Conservation (phyloP, 2,113 vertebrate genomes). For the Semicossyphus pulcher region DNA sequence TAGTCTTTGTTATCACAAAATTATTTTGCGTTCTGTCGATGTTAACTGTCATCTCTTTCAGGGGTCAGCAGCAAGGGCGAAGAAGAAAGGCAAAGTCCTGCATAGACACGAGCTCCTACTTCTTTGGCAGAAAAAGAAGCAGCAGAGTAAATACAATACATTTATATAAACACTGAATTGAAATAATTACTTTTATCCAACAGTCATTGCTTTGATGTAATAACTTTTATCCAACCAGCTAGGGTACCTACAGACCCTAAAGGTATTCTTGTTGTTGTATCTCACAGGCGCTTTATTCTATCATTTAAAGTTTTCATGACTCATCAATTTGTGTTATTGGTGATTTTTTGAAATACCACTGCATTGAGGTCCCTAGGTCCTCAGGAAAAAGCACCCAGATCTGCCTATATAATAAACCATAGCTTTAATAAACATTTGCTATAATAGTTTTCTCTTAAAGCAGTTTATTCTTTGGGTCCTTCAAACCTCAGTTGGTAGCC, state of each 20-base stretch:
- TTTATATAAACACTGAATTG: neutral
- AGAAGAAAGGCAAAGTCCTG: constrained; percentile 90
- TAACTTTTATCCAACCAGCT: too few relatives aligned
- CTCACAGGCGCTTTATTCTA: neutral
- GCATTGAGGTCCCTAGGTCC: too few relatives aligned
- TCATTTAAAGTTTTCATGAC: neutral
- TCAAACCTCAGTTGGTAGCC: too few relatives aligned
- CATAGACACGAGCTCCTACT: constrained; percentile 85
- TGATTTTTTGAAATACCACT: too few relatives aligned
- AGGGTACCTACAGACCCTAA: too few relatives aligned
- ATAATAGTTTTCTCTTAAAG: too few relatives aligned
- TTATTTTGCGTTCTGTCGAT: neutral
- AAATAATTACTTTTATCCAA: neutral
- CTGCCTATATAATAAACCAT: too few relatives aligned
- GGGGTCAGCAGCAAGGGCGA: constrained; percentile 89
- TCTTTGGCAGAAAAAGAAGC: constrained; percentile 93
- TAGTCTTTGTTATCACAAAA: neutral
- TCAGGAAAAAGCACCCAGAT: too few relatives aligned
- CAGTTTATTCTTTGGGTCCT: too few relatives aligned
- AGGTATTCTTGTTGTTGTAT: neutral
- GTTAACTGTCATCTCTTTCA: constrained; percentile 62
- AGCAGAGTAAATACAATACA: constrained; percentile 82
- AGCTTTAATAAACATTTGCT: too few relatives aligned
- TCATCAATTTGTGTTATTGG: too few relatives aligned
- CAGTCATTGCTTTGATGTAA: neutral